A percentile compares a stretch with the other conserved stretches of the same genome.
Conservation (phyloP, 2,888 invertebrate genomes). For the Hyposoter didymator region DNA sequence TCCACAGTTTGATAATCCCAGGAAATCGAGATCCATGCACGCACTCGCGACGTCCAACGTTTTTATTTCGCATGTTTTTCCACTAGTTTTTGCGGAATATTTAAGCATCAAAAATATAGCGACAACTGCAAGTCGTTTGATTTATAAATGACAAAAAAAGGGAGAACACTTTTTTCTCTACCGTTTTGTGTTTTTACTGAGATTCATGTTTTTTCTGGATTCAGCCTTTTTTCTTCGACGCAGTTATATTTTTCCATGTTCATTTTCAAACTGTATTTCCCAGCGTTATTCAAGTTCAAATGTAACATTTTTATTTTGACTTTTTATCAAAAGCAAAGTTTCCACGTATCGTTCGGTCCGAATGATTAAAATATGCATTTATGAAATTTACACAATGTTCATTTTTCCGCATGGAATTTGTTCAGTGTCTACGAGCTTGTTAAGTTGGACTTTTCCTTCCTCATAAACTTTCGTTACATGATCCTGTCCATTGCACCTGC, state of each 20-base stretch:
- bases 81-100: constrained; percentile 4
- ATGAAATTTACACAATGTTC: neutral
- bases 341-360: neutral
- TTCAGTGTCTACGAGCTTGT: neutral
- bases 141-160: neutral
- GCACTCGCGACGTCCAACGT: neutral
- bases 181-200: neutral
- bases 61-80: neutral
- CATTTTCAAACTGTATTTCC: neutral
- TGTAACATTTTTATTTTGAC: neutral
- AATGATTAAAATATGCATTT: neutral
- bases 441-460: neutral
- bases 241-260: neutral
- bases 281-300: neutral
- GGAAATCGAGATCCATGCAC: neutral
- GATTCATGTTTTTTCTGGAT: neutral
- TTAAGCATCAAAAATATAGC: constrained; percentile 8
- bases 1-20: constrained; percentile 8
- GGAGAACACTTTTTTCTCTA: neutral
- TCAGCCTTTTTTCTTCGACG: neutral
- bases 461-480: neutral
- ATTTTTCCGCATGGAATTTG: neutral
- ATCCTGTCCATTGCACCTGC: neutral
- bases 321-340: neutral
- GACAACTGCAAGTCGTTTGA: constrained; percentile 12